Evolutionary conservation across 2,113 vertebrate genomes (phyloP), one percentile per base, ranked within the genome.

Genomic region (Coturnix japonica): DNA sequence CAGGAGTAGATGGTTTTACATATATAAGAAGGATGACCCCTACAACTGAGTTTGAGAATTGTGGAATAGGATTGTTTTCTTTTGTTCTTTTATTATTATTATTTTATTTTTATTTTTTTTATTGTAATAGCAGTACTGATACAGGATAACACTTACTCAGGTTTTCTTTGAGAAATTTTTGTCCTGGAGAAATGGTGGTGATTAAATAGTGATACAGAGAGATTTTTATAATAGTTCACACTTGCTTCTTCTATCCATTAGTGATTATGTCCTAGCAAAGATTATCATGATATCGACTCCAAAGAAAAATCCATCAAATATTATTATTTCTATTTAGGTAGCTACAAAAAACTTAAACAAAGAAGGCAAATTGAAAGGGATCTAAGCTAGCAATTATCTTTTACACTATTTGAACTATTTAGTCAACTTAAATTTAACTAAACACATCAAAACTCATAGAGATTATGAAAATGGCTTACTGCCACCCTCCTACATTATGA

Each of bases 21-120:
- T 2, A 44, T 74, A 70, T 49, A 39, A 33, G 25, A 56, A 56
- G 13, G 1, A 44, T 19, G 8, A 69, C 4, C 70, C 64, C 1
- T 15, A 16, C 26, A 41, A 13, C 1, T 31, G 7, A 53, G 51
- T 53, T 53, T 53, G 5, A 74, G 1, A 3, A 4, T 16, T 70
- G 3, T 13, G 11, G 15, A 2, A 49, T 8, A 4, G 35, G 6
- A 30, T 30, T 13, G 2, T 9, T 26, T 44, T 35, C 0, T 7
- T 26, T 14, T 9, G 6, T 28, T n/a, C 14, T 59, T 23, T 54
- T 65, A 44, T 44, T 46, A 44, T 44, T 44, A 44, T 46, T 47
- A 47, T 56, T 56, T 56, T 44, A 53, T 35, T 60, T 60, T 37
- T 56, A 13, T 10, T 66, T 66, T 16, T 56, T 66, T 59, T 69